Conservation (phyloP, 2,113 vertebrate species). For the Tinamus guttatus region DNA sequence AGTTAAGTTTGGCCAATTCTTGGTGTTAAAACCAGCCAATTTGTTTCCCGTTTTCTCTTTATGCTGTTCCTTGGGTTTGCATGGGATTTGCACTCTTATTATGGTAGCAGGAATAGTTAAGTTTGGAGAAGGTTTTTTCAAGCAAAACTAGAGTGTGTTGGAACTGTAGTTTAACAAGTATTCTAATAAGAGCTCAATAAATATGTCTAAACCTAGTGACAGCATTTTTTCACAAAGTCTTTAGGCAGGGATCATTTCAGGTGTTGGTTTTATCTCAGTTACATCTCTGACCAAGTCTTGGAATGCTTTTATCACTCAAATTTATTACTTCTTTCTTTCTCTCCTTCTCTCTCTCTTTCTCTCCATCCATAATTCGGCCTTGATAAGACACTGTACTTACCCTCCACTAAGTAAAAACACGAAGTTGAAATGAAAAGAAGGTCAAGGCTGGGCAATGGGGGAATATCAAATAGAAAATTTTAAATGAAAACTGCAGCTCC, state of each 20-base stretch:
- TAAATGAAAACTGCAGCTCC: background rate
- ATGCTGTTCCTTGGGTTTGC: background rate
- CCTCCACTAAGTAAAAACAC: background rate
- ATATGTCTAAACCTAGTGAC: background rate
- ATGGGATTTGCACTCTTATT: background rate
- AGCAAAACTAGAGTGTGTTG: background rate
- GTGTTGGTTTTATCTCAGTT: background rate
- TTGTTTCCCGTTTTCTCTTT: background rate
- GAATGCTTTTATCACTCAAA: background rate
- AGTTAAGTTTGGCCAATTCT: background rate
- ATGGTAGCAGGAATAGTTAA: background rate
- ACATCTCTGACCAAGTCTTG: background rate
- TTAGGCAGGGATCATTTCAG: background rate
- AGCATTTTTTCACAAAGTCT: background rate
- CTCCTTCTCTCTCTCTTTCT: no score
- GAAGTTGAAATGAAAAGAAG: background rate
- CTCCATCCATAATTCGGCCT: background rate
- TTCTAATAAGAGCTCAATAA: background rate
- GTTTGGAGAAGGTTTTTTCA: background rate
- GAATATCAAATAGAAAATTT: background rate
- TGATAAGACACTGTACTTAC: background rate
- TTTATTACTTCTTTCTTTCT: no score
- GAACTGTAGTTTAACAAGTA: background rate
- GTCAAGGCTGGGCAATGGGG: background rate
- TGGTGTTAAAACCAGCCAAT: background rate